Evolutionary conservation across 2,113 vertebrate species (phyloP).

Genomic region (Dinomys branickii): DNA sequence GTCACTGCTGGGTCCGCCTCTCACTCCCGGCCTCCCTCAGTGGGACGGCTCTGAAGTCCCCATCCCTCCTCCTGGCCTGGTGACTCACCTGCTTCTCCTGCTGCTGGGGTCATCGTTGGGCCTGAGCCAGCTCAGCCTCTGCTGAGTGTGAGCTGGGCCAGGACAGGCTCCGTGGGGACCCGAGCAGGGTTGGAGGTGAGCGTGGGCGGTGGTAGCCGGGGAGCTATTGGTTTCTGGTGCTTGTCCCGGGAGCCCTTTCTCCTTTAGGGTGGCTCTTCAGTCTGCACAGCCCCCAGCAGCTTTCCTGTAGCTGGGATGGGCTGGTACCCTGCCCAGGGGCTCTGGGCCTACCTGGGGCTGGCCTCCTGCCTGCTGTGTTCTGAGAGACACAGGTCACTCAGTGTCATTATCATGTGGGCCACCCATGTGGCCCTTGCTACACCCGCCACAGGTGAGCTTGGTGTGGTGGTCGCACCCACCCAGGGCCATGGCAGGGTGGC

Average conservation of each 20-base stretch:
- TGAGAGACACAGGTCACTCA: not conserved
- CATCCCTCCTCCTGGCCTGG: not conserved
- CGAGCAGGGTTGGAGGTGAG: not conserved
- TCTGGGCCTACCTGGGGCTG: not conserved
- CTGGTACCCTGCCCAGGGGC: not conserved
- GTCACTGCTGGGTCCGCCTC: not conserved
- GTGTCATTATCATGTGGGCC: not conserved
- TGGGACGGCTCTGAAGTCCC: not conserved
- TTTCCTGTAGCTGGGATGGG: not conserved
- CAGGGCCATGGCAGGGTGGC: not conserved
- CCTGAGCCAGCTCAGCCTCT: not conserved
- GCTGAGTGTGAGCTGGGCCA: not conserved
- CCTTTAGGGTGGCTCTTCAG: not conserved
- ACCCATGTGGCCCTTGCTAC: not conserved
- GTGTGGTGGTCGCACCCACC: rapidly evolving
- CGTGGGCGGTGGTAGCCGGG: too few relatives aligned
- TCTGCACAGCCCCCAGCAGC: rapidly evolving
- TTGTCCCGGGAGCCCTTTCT: not conserved
- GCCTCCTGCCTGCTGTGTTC: not conserved
- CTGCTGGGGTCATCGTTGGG: not conserved
- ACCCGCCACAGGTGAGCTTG: not conserved
- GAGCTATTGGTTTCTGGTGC: not conserved
- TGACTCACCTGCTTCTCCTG: not conserved
- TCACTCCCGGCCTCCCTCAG: not conserved
- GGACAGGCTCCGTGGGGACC: not conserved